phyloP scores from a whole-genome alignment of 2,797 vertebrate genomes.

The Syncerus caffer region DNA sequence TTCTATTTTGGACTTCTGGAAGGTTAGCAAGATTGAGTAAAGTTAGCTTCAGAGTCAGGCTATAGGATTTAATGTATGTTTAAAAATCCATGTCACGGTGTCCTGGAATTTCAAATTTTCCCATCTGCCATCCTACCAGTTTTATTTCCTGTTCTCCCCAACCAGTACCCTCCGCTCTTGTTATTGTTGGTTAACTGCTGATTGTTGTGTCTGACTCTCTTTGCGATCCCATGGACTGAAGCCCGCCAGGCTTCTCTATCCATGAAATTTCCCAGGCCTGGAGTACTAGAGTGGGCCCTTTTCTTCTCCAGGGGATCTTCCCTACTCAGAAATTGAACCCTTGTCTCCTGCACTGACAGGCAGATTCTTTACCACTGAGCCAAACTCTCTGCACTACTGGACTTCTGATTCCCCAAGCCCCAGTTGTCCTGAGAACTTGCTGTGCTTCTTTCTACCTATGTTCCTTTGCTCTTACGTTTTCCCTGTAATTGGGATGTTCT shows the following conservation, averaged over 20 bases:
- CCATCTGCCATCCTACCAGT: background rate
- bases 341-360: background rate
- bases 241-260: background rate
- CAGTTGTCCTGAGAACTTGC: background rate
- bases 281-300: background rate
- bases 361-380: background rate
- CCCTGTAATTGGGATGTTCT: background rate
- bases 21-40: slow-evolving; percentile 26
- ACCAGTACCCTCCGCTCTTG: background rate
- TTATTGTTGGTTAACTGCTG: background rate
- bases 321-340: background rate
- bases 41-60: background rate
- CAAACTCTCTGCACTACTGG: background rate
- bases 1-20: slow-evolving; percentile 20
- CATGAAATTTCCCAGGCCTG: background rate
- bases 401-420: background rate
- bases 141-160: background rate
- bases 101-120: background rate
- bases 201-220: background rate
- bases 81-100: background rate
- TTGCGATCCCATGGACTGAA: background rate
- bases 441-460: background rate
- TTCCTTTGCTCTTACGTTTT: background rate
- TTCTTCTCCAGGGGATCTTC: background rate
- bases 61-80: background rate